A percentile compares a stretch with the other conserved stretches of the same genome.
These are phyloP conservation scores for Maniola jurtina DNA, from an alignment of 1,140 invertebrate genomes.

Conservation along the genomic window DNA sequence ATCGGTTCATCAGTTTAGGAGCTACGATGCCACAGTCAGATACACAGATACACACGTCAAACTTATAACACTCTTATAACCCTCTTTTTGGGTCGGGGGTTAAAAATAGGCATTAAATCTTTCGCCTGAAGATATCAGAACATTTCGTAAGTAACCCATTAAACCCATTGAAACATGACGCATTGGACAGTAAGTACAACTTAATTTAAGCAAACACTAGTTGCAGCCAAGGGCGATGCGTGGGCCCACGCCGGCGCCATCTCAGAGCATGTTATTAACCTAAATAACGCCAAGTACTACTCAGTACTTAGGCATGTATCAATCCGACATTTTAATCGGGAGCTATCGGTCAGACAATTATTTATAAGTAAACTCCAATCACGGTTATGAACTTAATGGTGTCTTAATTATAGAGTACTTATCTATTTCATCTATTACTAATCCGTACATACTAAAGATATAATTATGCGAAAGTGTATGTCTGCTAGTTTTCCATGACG, in stretches of 20 bases:
- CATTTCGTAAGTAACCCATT: neutral
- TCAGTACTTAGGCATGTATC: neutral
- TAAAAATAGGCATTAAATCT: too few relatives aligned
- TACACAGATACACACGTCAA: too few relatives aligned
- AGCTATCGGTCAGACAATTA: slow-evolving; percentile 3
- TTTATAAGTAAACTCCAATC: neutral
- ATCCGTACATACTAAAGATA: too few relatives aligned
- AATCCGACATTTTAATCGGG: slow-evolving; percentile 2
- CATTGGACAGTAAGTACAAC: neutral
- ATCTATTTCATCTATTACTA: neutral
- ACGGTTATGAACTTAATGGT: neutral
- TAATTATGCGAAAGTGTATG: too few relatives aligned
- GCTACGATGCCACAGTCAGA: too few relatives aligned
- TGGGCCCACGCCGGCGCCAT: slow-evolving; percentile 10
- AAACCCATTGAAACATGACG: neutral
- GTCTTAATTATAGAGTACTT: neutral
- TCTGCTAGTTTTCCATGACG: too few relatives aligned
- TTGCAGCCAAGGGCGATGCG: slow-evolving; percentile 5
- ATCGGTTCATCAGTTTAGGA: too few relatives aligned
- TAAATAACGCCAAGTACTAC: neutral
- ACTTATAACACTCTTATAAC: too few relatives aligned
- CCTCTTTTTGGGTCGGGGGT: too few relatives aligned
- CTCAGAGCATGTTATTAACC: slow-evolving; percentile 5
- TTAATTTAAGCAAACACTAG: slow-evolving; percentile 9
- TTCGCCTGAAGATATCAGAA: neutral